Evolutionary conservation across 2,797 vertebrate genomes (phyloP), one percentile per base, ranked within the genome.

Genomic region (Fistularia commersonii): DNA sequence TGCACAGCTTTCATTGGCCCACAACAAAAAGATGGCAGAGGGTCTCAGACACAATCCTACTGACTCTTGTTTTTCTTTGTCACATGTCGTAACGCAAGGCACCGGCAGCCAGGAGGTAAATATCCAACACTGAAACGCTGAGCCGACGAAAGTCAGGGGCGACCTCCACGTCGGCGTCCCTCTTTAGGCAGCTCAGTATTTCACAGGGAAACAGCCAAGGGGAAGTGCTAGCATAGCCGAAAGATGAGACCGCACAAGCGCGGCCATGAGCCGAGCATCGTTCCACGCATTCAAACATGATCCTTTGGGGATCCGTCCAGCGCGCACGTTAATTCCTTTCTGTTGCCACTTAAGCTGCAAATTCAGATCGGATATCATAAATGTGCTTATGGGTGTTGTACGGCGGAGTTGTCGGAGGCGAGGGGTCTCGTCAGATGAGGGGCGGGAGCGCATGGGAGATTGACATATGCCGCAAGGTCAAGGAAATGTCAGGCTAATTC

Each of bases 401-500:
- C 81, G 23, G 47, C 31, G 44, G 62, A 76, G 41, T 35, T 43
- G 49, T n/a, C n/a, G n/a, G n/a, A n/a, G n/a, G 8, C 34, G 8
- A 35, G 45, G 45, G 32, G 40, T 52, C 77, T 51, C 68, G 52
- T 75, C 33, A 52, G 55, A 61, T 39, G 60, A 62, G 49, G 64
- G 63, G 57, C 55, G 42, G 59, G 51, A 72, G 67, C 50, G n/a
- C 9, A 41, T 68, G 77, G 70, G 69, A 81, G 69, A 78, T 32
- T 83, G 79, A 77, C 73, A 68, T 66, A 77, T 76, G 69, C 66
- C 10, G 54, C 70, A 76, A 79, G 74, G 80, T 85, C 32, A 52
- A 52, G 58, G 69, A 82, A 88, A 86, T 85, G 86, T 86, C 86
- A 85, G 48, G 58, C 76, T 78, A 80, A 81, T 76, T 88, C 75